phyloP scores from a whole-genome alignment of 2,888 invertebrate genomes.

The Xanthostigma xanthostigma region DNA sequence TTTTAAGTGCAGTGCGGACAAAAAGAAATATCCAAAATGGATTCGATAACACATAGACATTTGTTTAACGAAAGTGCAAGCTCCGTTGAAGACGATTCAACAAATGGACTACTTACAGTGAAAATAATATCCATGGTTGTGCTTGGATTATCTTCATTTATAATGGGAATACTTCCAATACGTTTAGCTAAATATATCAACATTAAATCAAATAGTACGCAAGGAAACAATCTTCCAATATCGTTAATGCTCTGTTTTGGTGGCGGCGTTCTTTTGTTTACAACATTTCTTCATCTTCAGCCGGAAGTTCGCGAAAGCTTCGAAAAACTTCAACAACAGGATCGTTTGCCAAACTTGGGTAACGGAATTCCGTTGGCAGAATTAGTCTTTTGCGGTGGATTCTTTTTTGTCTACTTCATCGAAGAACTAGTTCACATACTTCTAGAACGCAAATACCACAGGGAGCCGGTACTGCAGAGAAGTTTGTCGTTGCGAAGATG shows the following conservation, averaged over 20 bases:
- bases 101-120: conserved; percentile 28
- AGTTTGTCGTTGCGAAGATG: conserved; percentile 35
- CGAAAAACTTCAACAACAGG: conserved; percentile 28
- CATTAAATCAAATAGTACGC: conserved; percentile 20
- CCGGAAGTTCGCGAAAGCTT: conserved; percentile 48
- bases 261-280: conserved; percentile 48
- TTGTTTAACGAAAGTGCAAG: conserved; percentile 1
- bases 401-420: conserved; percentile 46
- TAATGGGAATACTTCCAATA: conserved; percentile 40
- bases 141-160: conserved; percentile 39
- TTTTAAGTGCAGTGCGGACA: too few species aligned
- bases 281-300: conserved; percentile 46
- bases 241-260: conserved; percentile 46
- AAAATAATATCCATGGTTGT: conserved; percentile 44
- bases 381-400: conserved; percentile 43
- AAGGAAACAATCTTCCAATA: conserved; percentile 33
- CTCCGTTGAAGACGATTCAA: conserved; percentile 6
- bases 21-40: not conserved
- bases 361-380: conserved; percentile 36
- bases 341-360: conserved; percentile 29
- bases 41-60: not conserved
- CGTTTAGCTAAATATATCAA: conserved; percentile 24
- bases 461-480: conserved; percentile 32
- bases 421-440: conserved; percentile 43
- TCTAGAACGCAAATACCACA: conserved; percentile 30